Evolutionary conservation across 1,140 invertebrate species (phyloP), one percentile per base, ranked within the genome.

Genomic region (Rhizoglyphus robini): DNA sequence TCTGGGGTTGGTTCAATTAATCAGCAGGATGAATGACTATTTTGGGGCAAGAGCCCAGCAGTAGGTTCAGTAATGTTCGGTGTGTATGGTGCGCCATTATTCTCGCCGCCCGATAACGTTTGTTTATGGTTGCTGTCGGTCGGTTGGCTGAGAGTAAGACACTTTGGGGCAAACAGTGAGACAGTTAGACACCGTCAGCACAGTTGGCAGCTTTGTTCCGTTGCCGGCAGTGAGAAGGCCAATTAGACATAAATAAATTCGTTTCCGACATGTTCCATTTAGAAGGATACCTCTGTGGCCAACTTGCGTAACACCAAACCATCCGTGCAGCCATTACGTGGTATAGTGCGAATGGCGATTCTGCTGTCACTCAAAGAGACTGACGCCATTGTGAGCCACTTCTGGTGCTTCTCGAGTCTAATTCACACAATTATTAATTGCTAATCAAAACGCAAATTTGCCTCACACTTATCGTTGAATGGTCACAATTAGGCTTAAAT

Each of bases 221-320:
- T 5, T 32, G 51, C 8, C 51, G 23, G 8, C 51, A 54, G 8
- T 8, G 8, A 54, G 51, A 20, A 54, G 20, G 51, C 51, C 51
- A 54, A 54, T 54, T 54, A 54, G 51, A 54, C 51, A 54, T 54
- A 54, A 54, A 54, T 54, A 54, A 54, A 54, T 54, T 54, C 31
- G 20, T 32, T 54, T 54, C 51, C 51, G 51, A 54, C 51, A 54
- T 54, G 51, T 54, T 54, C 51, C 51, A 54, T 54, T 20, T 54
- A 5, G 23, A 54, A 25, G 8, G 51, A 54, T 32, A 54, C 51
- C 51, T 54, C 51, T 46, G 41, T 23, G 23, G 15, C 41, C 15
- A 15, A 46, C 41, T 46, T 46, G 41, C 41, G n/a, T n/a, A n/a
- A n/a, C n/a, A n/a, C n/a, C n/a, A n/a, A n/a, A n/a, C n/a, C n/a